A percentile compares a stretch with the other conserved stretches of the same genome.
Evolutionary conservation across 2,888 invertebrate genomes (phyloP).

Genomic region (Antheraea yamamai): DNA sequence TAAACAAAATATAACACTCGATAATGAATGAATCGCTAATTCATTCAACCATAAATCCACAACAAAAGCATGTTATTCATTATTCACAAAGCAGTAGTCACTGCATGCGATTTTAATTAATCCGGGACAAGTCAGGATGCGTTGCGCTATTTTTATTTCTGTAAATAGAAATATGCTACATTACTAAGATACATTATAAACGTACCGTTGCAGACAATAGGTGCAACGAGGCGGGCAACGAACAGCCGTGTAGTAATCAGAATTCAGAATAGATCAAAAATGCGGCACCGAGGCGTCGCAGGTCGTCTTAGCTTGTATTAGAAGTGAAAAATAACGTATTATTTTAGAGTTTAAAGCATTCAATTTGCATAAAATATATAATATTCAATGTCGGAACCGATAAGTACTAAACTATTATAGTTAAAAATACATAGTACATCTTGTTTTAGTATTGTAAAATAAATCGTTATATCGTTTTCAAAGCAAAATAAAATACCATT

Average conservation of each 20-base stretch:
- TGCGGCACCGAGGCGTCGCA: too few relatives aligned
- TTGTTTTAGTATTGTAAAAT: background rate
- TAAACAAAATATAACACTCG: background rate
- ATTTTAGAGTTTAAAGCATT: too few relatives aligned
- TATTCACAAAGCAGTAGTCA: constrained; percentile 1
- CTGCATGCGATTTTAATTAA: constrained; percentile 2
- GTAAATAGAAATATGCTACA: background rate
- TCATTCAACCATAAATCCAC: background rate
- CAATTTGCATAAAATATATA: too few relatives aligned
- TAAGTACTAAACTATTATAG: too few relatives aligned
- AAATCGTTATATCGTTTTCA: background rate
- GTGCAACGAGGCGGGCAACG: background rate
- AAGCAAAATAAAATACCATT: background rate
- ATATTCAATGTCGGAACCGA: too few relatives aligned
- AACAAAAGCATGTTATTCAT: constrained; percentile 1
- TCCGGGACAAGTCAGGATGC: background rate
- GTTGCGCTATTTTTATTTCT: background rate
- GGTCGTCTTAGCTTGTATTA: background rate
- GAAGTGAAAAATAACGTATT: too few relatives aligned
- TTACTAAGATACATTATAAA: background rate
- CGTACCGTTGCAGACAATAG: background rate
- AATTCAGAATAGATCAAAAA: background rate
- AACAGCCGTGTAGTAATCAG: background rate
- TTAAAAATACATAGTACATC: too few relatives aligned
- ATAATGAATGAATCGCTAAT: background rate